A percentile compares a stretch with the other conserved stretches of the same genome.
These are phyloP conservation scores for Paedocypris sp. DNA, from an alignment of 2,113 vertebrate genomes.

Conservation along the genomic window DNA sequence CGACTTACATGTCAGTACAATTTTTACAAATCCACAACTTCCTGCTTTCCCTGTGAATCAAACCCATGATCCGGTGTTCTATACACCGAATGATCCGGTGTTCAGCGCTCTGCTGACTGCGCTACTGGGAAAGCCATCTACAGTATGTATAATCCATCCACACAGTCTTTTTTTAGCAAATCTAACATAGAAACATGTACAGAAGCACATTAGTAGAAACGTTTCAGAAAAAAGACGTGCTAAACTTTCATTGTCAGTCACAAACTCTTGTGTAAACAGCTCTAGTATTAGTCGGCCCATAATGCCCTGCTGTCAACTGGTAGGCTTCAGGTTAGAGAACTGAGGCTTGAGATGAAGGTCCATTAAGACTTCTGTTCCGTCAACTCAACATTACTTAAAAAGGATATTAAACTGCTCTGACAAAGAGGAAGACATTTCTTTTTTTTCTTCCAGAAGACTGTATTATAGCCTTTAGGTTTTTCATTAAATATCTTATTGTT, in stretches of 20 bases:
- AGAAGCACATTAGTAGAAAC: slow-evolving; percentile 10
- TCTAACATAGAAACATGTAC: not conserved
- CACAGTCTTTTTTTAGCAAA: not conserved
- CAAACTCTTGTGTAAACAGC: slow-evolving; percentile 6
- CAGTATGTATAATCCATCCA: too few relatives aligned
- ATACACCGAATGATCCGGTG: too few relatives aligned
- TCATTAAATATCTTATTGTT: not conserved
- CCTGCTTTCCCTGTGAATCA: too few relatives aligned
- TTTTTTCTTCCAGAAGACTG: not conserved
- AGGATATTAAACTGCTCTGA: not conserved
- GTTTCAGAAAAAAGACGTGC: slow-evolving; percentile 3
- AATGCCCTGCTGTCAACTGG: slow-evolving; percentile 21
- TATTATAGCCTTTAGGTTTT: not conserved
- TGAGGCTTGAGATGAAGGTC: not conserved
- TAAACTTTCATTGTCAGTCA: not conserved
- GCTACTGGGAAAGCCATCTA: too few relatives aligned
- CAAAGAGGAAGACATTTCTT: not conserved
- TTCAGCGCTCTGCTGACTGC: too few relatives aligned
- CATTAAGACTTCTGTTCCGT: not conserved
- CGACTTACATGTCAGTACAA: too few relatives aligned
- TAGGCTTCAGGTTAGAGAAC: not conserved
- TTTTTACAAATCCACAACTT: too few relatives aligned
- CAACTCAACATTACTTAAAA: not conserved
- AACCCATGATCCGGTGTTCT: too few relatives aligned
- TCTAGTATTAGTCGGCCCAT: slow-evolving; percentile 10